Evolutionary conservation across 2,797 vertebrate species (phyloP), one percentile per base, ranked within the genome.

Genomic region (Clarias pachynema): DNA sequence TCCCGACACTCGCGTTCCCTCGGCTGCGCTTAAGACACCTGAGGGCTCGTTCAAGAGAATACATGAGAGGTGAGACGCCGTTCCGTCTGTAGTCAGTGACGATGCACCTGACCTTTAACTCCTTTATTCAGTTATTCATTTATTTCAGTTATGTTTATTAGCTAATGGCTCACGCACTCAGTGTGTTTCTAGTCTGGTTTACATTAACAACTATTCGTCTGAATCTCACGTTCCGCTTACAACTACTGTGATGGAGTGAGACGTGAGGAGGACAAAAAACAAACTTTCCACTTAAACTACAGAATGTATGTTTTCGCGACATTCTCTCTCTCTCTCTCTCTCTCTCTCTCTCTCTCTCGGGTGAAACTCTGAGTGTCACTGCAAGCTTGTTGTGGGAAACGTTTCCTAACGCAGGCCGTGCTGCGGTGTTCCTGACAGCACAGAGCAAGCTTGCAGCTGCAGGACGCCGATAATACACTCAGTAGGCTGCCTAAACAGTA

Each of bases 1-100:
- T 86, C 10, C 81, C 0, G 96, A 97, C 93, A 96, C 96, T 89
- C 97, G 97, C 53, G 97, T 97, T 0, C 97, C 97, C 15, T 94
- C 98, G 79, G 97, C 98, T 0, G 91, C 81, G 94, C n/a, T 92
- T 84, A 98, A 97, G 93, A 95, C 93, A 29, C 96, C 96, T 40
- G 93, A 92, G 0, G 94, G 93, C 86, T 92, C 94, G 31, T 93
- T 96, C 84, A 93, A 94, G 91, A 97, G 95, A 92, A 93, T 94
- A 87, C 96, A 95, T 91, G 96, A 97, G 92, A 97, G 97, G 98
- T 99, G 87, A 95, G 94, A 85, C 6, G 16, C 65, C 49, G 3
- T 29, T 24, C 26, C 56, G 37, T 29, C 6, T 22, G 34, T 24
- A 26, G n/a, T 74, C 6, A 2, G 53, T 22, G 57, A 26, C 3